phyloP scores from a whole-genome alignment of 64 coral and sea anemone genomes.

The Hydrozoanthus tunicans region DNA sequence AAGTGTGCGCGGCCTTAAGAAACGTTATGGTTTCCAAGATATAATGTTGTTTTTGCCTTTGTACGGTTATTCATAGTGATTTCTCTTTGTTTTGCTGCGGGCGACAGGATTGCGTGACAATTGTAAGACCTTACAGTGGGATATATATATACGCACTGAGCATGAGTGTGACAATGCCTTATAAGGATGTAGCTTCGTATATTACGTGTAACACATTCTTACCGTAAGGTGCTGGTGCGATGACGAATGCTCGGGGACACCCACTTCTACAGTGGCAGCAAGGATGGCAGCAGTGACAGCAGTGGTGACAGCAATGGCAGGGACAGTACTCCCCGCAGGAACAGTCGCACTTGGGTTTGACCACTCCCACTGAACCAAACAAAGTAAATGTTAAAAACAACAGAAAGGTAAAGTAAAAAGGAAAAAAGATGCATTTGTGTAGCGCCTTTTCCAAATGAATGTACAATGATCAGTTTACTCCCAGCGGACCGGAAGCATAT shows the following conservation, averaged over 20 bases:
- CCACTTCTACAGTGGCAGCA: constrained; percentile 35
- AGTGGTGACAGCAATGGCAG: constrained; percentile 16
- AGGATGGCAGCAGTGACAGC: background rate
- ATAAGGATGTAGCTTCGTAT: background rate
- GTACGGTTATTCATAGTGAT: too few relatives aligned
- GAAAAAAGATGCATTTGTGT: too few relatives aligned
- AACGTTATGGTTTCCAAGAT: too few relatives aligned
- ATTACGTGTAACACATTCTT: background rate
- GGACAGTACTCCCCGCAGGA: constrained; percentile 19
- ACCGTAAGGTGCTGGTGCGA: constrained; percentile 8
- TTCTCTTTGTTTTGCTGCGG: too few relatives aligned
- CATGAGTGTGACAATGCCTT: background rate
- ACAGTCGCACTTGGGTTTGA: constrained; percentile 52
- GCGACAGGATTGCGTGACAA: too few relatives aligned
- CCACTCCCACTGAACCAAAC: constrained; percentile 14
- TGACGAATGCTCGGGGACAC: constrained; percentile 22
- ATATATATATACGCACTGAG: background rate
- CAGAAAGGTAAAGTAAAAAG: too few relatives aligned
- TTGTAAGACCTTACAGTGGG: too few relatives aligned
- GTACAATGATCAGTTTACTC: too few relatives aligned
- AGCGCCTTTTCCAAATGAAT: too few relatives aligned
- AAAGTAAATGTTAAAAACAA: background rate
- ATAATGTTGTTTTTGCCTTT: too few relatives aligned
- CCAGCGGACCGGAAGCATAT: too few relatives aligned
- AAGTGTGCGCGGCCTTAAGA: too few relatives aligned